A percentile compares a stretch with the other conserved stretches of the same genome.
Evolutionary conservation across 2,797 vertebrate species (phyloP).

Genomic region (Apogon hyalosoma): DNA sequence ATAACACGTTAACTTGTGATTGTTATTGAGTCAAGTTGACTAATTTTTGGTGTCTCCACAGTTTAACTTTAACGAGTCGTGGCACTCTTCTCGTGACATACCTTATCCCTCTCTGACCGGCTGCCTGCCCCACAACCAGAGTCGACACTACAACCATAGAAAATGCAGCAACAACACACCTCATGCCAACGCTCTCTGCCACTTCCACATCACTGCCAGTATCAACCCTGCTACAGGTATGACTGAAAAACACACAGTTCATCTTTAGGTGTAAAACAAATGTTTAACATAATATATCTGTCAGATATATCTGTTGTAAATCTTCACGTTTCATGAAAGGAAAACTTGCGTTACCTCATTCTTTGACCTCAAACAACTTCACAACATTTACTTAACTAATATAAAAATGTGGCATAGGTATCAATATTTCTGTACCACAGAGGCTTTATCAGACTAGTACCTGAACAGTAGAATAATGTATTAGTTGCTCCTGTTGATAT

Average conservation of each 20-base stretch:
- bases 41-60: slow-evolving; percentile 54
- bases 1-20: not conserved
- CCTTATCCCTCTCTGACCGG: slow-evolving; percentile 88
- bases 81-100: slow-evolving; percentile 82
- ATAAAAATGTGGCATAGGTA: not conserved
- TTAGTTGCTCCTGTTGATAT: not conserved
- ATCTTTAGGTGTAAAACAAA: too few species aligned
- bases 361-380: not conserved
- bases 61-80: slow-evolving; percentile 88
- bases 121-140: slow-evolving; percentile 88
- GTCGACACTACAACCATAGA: slow-evolving; percentile 89
- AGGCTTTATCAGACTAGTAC: too few species aligned
- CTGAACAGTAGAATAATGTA: not conserved
- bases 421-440: not conserved
- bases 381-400: not conserved
- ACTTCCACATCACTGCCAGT: slow-evolving; percentile 99
- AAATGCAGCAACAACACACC: slow-evolving; percentile 73
- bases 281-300: too few species aligned
- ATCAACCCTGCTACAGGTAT: slow-evolving; percentile 98
- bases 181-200: slow-evolving; percentile 95
- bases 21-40: not conserved
- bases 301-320: too few species aligned
- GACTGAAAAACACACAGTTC: not conserved
- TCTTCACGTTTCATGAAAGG: too few species aligned
- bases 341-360: not conserved